Base-by-base conservation (phyloP, 2,888 invertebrate species). In the Tribolium freemani region DNA sequence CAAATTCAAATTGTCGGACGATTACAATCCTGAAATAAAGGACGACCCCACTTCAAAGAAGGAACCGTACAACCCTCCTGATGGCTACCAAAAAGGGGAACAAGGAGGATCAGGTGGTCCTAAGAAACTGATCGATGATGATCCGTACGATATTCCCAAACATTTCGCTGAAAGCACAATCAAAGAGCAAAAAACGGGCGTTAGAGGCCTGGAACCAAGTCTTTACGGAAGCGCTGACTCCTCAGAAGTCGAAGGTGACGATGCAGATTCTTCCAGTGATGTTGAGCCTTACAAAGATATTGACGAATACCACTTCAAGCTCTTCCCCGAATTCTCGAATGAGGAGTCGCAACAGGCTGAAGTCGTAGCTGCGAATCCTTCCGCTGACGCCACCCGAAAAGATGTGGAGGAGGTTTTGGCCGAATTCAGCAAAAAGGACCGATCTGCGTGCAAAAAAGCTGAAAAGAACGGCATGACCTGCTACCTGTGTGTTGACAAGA, bases 391-490 rank as follows among this genome's bases (percentile, higher is more conserved):
- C 0, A 76, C 88, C 79, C 91, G 91, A 81, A 90, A 91, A 80
- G 91, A 93, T 74, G 91, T 93, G 10, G 92, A 92, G 80, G 89
- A 91, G 80, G 91, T 93, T 58, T 86, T 93, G 76, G 91, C 91
- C n/a, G 92, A 93, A 79, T 93, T 94, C 79, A 90, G 90, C 73
- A 90, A 91, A 80, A 93, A 93, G 83, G 93, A 94, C 80, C 88
- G 93, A 77, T 91, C 92, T 21, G 87, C 91, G 5, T 94, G 94
- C 83, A 91, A 92, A 80, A 92, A 92, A 83, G 89, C 92, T 0
- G 88, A 90, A 74, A 92, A 92, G 80, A 91, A 93, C 77, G 92
- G 92, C 46, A 93, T 94, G 92, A 93, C 93, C 0, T 94, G 94
- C 82, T 94, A 90, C 83, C 89, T 92, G 77, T 94, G 94, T 82